These are phyloP conservation scores for Lasius fuliginosus DNA, from an alignment of 2,888 invertebrate species.

Conservation along the genomic window DNA sequence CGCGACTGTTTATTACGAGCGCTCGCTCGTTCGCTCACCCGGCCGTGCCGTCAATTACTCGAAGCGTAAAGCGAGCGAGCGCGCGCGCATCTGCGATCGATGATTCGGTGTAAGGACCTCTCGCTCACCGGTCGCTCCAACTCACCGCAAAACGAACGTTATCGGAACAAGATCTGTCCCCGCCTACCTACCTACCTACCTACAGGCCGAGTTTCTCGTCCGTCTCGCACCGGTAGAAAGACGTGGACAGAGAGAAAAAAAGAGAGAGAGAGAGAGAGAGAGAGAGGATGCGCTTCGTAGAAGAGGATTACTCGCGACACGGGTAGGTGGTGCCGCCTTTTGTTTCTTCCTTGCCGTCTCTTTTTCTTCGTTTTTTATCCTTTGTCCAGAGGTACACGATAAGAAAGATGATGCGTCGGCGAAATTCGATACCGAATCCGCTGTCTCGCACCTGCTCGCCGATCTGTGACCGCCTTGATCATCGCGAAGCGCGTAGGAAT, in stretches of 20 bases:
- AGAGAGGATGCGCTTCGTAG: slow-evolving; percentile 11
- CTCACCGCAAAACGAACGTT: slow-evolving; percentile 56
- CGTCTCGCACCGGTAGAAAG: slow-evolving; percentile 24
- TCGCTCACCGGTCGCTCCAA: slow-evolving; percentile 56
- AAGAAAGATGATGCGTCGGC: slow-evolving; percentile 61
- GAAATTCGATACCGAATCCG: slow-evolving; percentile 71
- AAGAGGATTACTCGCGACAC: slow-evolving; percentile 45
- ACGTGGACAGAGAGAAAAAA: background rate
- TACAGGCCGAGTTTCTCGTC: slow-evolving; percentile 12
- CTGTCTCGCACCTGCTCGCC: slow-evolving; percentile 67
- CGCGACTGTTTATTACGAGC: slow-evolving; percentile 54
- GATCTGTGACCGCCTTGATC: slow-evolving; percentile 8
- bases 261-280: background rate
- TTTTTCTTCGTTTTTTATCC: background rate
- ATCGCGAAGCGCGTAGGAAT: slow-evolving; percentile 56
- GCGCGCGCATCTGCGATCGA: slow-evolving; percentile 49
- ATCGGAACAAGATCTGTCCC: slow-evolving; percentile 56
- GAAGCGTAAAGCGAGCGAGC: slow-evolving; percentile 61
- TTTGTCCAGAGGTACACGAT: slow-evolving; percentile 54
- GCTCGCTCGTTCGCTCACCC: slow-evolving; percentile 56
- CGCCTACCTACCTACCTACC: slow-evolving; percentile 34
- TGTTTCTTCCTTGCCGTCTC: slow-evolving; percentile 1
- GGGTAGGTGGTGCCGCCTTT: slow-evolving; percentile 31
- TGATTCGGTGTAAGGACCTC: slow-evolving; percentile 59
- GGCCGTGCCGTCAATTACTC: slow-evolving; percentile 65